Conservation (phyloP, 2,888 invertebrate genomes). For the Exephanes ischioxanthus region DNA sequence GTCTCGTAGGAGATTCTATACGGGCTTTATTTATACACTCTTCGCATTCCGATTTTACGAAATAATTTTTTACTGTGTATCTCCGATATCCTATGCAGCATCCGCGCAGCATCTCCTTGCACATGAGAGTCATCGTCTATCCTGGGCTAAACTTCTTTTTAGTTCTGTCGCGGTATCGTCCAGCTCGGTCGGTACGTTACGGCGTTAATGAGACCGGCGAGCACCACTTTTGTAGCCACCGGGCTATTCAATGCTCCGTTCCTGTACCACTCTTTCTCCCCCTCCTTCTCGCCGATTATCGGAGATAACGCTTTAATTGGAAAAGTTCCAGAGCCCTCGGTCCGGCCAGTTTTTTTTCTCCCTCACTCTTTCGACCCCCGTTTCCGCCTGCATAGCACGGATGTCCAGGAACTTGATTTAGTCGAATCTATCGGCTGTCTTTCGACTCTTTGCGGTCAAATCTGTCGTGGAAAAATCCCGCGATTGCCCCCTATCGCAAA, state of each 20-base stretch:
- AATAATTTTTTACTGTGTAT: not conserved
- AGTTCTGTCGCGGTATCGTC: constrained; percentile 66
- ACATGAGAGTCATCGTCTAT: constrained; percentile 17
- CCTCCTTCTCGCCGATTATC: constrained; percentile 76
- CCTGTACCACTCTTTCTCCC: constrained; percentile 71
- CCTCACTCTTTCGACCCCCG: constrained; percentile 8
- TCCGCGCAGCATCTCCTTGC: not conserved
- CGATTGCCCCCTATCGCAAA: not conserved
- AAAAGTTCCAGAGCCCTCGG: constrained; percentile 74
- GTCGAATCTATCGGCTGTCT: constrained; percentile 27
- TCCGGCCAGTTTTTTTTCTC: constrained; percentile 36
- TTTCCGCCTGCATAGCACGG: constrained; percentile 11
- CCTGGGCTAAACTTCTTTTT: constrained; percentile 46
- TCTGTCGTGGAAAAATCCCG: not conserved
- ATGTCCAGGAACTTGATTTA: constrained; percentile 54
- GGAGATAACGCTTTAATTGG: constrained; percentile 80
- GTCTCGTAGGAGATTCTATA: no score
- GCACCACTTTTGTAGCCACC: constrained; percentile 58
- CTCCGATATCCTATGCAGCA: constrained; percentile 22
- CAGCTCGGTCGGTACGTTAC: constrained; percentile 56
- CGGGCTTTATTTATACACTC: no score
- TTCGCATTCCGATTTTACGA: no score
- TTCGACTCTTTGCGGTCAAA: constrained; percentile 25
- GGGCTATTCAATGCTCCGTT: constrained; percentile 57
- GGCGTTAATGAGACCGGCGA: constrained; percentile 65